Conservation (phyloP, 2,113 vertebrate species). For the Semnornis frantzii region DNA sequence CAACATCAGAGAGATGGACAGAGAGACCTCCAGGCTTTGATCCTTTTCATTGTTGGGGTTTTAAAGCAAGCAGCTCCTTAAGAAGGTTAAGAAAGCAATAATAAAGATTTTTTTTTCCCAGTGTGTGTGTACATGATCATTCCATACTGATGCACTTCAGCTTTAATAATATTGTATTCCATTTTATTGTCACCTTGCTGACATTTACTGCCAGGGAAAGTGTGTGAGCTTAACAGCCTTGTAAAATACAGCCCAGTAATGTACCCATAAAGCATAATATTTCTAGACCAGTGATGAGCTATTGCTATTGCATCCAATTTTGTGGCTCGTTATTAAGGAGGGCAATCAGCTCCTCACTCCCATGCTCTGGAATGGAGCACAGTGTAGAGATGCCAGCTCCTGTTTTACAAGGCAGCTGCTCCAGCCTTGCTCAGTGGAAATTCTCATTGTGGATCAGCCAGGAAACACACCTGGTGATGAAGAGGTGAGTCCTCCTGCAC, state of each 20-base stretch:
- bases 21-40: slow-evolving; percentile 52
- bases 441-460: neutral
- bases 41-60: neutral
- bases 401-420: slow-evolving; percentile 55
- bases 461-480: neutral
- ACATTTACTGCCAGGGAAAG: slow-evolving; percentile 61
- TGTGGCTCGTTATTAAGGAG: slow-evolving; percentile 59
- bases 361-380: neutral
- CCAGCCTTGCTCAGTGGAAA: slow-evolving; percentile 6
- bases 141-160: slow-evolving; percentile 59
- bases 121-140: slow-evolving; percentile 55
- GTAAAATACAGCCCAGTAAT: slow-evolving; percentile 65
- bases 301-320: slow-evolving; percentile 67
- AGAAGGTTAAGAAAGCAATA: slow-evolving; percentile 65
- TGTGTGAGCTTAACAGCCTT: slow-evolving; percentile 55
- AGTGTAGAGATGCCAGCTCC: neutral
- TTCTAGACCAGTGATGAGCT: slow-evolving; percentile 60
- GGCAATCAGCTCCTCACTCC: slow-evolving; percentile 57
- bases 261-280: slow-evolving; percentile 66
- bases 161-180: slow-evolving; percentile 67
- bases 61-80: slow-evolving; percentile 52
- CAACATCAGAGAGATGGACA: neutral
- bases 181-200: slow-evolving; percentile 63
- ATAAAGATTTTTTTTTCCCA: slow-evolving; percentile 28
- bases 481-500: neutral